Evolutionary conservation across 2,888 invertebrate genomes (phyloP).

Genomic region (Nebria salina): DNA sequence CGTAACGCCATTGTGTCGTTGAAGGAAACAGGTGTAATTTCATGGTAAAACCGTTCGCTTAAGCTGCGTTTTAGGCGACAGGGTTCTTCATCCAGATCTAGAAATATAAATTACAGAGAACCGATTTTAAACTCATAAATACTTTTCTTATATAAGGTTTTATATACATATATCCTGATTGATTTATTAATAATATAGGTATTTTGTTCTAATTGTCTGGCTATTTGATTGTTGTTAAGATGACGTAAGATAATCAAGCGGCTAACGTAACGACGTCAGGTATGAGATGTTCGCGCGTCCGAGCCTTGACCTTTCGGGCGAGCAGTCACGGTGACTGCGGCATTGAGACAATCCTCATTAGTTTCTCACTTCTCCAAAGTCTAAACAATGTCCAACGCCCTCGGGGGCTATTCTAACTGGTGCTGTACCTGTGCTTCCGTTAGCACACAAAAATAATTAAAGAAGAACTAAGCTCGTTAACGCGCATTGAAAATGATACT

Average conservation of each 20-base stretch:
- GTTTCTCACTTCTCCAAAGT: neutral
- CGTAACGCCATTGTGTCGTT: slow-evolving; percentile 87
- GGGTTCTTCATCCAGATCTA: slow-evolving; percentile 51
- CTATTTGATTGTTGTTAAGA: neutral
- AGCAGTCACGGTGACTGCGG: slow-evolving; percentile 4
- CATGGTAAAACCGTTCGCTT: slow-evolving; percentile 60
- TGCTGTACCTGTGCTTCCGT: neutral
- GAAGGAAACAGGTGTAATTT: slow-evolving; percentile 68
- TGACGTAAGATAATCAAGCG: neutral
- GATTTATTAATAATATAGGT: neutral
- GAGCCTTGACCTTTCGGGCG: slow-evolving; percentile 18
- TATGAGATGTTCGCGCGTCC: neutral
- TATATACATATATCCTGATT: neutral
- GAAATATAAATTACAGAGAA: slow-evolving; percentile 37
- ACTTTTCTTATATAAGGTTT: no score
- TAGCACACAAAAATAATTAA: neutral
- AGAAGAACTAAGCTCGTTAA: neutral
- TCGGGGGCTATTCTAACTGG: neutral
- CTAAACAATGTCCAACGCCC: neutral
- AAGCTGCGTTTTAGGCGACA: slow-evolving; percentile 59
- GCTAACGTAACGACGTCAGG: neutral
- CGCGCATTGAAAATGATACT: no score
- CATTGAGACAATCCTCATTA: slow-evolving; percentile 14
- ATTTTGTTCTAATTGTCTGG: slow-evolving; percentile 2
- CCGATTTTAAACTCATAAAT: no score